Evolutionary conservation across 2,888 invertebrate genomes (phyloP).

Genomic region (Eupsilia transversa): DNA sequence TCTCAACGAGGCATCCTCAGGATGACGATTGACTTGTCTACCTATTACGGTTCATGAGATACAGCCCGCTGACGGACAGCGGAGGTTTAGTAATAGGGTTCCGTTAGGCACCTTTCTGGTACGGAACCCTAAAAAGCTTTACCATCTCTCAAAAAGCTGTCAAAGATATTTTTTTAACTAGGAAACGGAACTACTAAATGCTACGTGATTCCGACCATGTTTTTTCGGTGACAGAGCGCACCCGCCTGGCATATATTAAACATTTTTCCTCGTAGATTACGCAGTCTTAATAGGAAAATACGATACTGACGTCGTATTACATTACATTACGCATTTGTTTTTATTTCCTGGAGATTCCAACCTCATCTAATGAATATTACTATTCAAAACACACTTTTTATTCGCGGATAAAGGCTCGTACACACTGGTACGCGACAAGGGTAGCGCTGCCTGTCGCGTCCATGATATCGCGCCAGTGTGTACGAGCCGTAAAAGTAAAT

Average conservation of each 20-base stretch:
- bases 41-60: no score
- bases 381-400: not conserved
- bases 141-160: not conserved
- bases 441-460: no score
- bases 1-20: no score
- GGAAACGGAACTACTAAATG: slow-evolving; percentile 7
- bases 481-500: no score
- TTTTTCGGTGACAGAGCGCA: slow-evolving; percentile 29
- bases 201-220: slow-evolving; percentile 41
- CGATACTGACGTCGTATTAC: not conserved
- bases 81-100: no score
- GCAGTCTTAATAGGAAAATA: slow-evolving; percentile 39
- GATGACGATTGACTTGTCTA: no score
- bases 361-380: not conserved
- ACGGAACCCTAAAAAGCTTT: no score
- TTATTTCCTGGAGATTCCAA: slow-evolving; percentile 29
- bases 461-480: no score
- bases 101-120: no score
- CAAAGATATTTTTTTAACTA: not conserved
- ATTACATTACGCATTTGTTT: slow-evolving; percentile 33
- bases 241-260: slow-evolving; percentile 38
- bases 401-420: slow-evolving; percentile 3
- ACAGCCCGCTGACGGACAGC: no score
- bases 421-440: no score
- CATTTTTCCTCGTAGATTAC: slow-evolving; percentile 56